These are phyloP conservation scores for Nematopogon swammerdamellus DNA, from an alignment of 2,888 invertebrate species.

Conservation along the genomic window DNA sequence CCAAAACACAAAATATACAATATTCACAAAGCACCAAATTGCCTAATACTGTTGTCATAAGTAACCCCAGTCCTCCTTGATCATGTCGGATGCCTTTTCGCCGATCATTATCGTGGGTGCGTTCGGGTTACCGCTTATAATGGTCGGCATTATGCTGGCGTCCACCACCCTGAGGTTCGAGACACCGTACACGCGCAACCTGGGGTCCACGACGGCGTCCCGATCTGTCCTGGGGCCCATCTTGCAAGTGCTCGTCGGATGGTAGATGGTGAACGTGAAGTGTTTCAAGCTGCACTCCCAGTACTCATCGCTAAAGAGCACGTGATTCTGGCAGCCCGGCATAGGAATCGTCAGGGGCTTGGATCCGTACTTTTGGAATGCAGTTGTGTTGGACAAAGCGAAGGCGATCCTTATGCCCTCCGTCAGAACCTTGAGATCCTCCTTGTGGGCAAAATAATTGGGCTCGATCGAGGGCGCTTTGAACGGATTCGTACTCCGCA, in stretches of 20 bases:
- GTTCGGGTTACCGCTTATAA: slow-evolving; percentile 87
- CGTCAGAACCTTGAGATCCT: slow-evolving; percentile 74
- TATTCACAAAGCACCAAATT: slow-evolving; percentile 3
- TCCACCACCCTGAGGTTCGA: slow-evolving; percentile 76
- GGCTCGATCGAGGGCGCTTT: slow-evolving; percentile 85
- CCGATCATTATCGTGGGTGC: slow-evolving; percentile 90
- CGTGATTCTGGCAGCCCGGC: slow-evolving; percentile 75
- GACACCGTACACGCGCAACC: slow-evolving; percentile 75
- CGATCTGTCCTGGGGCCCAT: slow-evolving; percentile 79
- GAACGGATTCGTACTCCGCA: slow-evolving; percentile 77
- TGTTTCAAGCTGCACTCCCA: slow-evolving; percentile 85
- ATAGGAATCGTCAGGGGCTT: slow-evolving; percentile 74
- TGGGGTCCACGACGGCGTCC: slow-evolving; percentile 75
- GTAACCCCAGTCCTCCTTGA: slow-evolving; percentile 79
- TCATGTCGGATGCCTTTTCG: slow-evolving; percentile 85
- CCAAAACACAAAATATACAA: background rate
- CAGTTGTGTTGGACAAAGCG: slow-evolving; percentile 72
- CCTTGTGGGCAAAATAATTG: slow-evolving; percentile 85
- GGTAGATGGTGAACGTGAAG: slow-evolving; percentile 80
- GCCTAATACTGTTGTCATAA: slow-evolving; percentile 36
- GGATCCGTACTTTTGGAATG: slow-evolving; percentile 79
- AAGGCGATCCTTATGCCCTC: slow-evolving; percentile 85
- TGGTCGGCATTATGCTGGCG: slow-evolving; percentile 86
- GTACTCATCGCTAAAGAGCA: slow-evolving; percentile 75
- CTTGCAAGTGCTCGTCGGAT: slow-evolving; percentile 81